A percentile compares a stretch with the other conserved stretches of the same genome.
Conservation (phyloP, 1,140 invertebrate species). For the Mya arenaria region DNA sequence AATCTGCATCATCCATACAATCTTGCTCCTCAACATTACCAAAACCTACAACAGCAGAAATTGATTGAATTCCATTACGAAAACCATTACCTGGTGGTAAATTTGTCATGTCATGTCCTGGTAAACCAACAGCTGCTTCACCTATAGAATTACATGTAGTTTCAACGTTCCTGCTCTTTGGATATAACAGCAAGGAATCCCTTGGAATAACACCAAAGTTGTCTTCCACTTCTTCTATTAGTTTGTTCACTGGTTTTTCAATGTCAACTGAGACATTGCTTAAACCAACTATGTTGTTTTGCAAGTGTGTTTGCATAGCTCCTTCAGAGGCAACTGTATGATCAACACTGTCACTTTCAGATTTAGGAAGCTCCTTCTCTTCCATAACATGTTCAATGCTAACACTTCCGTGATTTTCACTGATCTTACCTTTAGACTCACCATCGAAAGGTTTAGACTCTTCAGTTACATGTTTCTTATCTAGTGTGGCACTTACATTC, state of each 20-base stretch:
- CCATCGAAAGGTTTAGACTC: no score
- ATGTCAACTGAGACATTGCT: not conserved
- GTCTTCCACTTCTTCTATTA: not conserved
- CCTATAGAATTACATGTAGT: no score
- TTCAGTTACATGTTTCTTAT: no score
- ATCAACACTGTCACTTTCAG: not conserved
- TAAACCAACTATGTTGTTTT: not conserved
- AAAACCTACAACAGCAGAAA: slow-evolving; percentile 58
- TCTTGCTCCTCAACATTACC: slow-evolving; percentile 49
- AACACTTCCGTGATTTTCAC: not conserved
- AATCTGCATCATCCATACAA: slow-evolving; percentile 61
- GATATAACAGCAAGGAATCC: no score
- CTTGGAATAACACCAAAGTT: no score
- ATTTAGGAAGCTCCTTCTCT: not conserved
- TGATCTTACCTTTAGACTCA: no score
- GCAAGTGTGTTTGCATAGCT: not conserved
- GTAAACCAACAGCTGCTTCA: no score
- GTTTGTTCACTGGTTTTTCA: not conserved
- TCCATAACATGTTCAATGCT: not conserved
- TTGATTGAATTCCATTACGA: not conserved
- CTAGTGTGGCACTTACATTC: no score
- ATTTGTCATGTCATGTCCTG: no score
- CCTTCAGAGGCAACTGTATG: not conserved
- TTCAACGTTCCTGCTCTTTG: no score
- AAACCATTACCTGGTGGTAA: no score